Base-by-base conservation (phyloP, 2,797 vertebrate genomes). In the Tragelaphus eurycerus region DNA sequence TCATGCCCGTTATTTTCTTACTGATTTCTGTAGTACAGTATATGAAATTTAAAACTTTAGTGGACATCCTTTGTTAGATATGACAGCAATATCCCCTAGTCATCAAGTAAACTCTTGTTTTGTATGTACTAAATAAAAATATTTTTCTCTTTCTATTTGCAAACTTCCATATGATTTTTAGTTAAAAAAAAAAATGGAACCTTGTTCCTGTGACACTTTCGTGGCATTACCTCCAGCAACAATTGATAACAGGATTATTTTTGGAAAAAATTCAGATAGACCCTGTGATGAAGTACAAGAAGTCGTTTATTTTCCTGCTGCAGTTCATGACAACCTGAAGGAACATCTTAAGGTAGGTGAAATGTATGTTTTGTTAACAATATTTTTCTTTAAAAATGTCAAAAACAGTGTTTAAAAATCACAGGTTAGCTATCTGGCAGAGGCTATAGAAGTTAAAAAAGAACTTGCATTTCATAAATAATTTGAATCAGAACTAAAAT, bases 261-360 rank as follows among this genome's bases (percentile, higher is more conserved):
- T 99, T 98, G 99, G 99, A 78, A 99, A 99, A 98, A 99, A 99
- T 98, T 99, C 99, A 11, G 99, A 99, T 98, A 99, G 99, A 97
- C 99, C 99, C 16, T 99, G 99, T 23, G 99, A 99, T 98, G 99
- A 99, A 98, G 99, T 99, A 90, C 99, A 99, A 97, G 99, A 99
- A 98, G 99, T 99, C 78, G 99, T 99, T 62, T 99, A 99, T 97
- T 99, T 99, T 97, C 99, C 99, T 96, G 98, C 99, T 89, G 98
- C 95, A 85, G 94, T 98, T 93, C 98, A 99, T 97, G 78, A n/a
- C 31, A 93, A 92, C 93, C 96, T 89, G 99, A 98, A 74, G 92
- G 97, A 98, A 59, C 98, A 96, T 96, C 98, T 99, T 87, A 99
- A 99, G 99, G 99, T 99, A 98, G 97, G 98, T 93, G 76, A 92